Base-by-base conservation (phyloP, 2,888 invertebrate species). In the Lapara coniferarum region DNA sequence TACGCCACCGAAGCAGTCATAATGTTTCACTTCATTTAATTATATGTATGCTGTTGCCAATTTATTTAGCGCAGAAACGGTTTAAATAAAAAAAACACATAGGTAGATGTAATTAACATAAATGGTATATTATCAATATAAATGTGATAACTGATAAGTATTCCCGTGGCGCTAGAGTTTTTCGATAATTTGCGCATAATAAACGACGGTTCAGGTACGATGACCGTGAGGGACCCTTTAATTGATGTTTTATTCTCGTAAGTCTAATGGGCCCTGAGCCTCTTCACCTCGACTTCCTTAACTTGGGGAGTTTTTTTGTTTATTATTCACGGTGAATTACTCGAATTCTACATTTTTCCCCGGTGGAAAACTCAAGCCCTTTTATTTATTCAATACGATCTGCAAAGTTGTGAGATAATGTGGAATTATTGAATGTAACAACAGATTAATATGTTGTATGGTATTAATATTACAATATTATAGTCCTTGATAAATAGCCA, bases 281-380 rank as follows among this genome's bases (percentile, higher is more conserved):
- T 80, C 79, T 76, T 81, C 79, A 75, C 76, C 75, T 77, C 76
- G 74, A 75, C 76, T 83, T 82, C 81, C 80, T 75, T 76, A 81
- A 85, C 78, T 84, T 81, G 79, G 74, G 81, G 76, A 87, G 86
- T 85, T 85, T 88, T 83, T 85, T 86, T 86, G 85, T 92, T 91
- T 87, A 90, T 91, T 90, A 91, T 92, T 92, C 88, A 91, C 86
- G 82, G 83, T 83, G 86, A 89, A 89, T 90, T 90, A 89, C 85
- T 82, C 83, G 81, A 85, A 81, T 85, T 87, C 82, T 83, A 85
- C 81, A 88, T 89, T 89, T 88, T 81, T 37, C 37, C 83, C 85
- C 85, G 77, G 75, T 74, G 84, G 85, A 83, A 75, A 85, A 85
- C 82, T 85, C 85, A 85, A 85, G 85, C 82, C 84, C 77, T 85